These are phyloP conservation scores for Ptychodera flava DNA, from an alignment of 35 echinoderm and acorn worm genomes.

Conservation along the genomic window DNA sequence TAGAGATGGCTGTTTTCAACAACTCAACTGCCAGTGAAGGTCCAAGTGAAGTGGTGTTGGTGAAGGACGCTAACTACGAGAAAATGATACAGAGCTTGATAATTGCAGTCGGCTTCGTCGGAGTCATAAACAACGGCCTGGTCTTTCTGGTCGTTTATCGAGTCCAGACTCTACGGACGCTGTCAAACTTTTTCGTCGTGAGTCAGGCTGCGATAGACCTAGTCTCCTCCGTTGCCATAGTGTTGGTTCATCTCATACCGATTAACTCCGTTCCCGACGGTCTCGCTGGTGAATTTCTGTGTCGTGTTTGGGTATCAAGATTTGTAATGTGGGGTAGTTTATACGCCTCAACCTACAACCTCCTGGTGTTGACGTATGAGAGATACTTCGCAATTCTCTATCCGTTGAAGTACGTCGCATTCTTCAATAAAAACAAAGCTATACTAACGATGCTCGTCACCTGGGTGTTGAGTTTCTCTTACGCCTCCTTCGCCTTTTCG, in stretches of 20 bases:
- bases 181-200: constrained; percentile 42
- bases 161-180: constrained; percentile 28
- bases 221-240: constrained; percentile 17
- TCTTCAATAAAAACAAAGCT: not conserved
- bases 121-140: constrained; percentile 50
- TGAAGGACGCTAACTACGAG: too few species aligned
- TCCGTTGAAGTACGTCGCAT: constrained; percentile 27
- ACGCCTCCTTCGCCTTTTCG: not conserved
- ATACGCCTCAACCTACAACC: constrained; percentile 29
- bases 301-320: constrained; percentile 40
- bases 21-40: too few species aligned
- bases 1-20: too few species aligned
- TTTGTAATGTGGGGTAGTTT: constrained; percentile 36
- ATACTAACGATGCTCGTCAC: not conserved
- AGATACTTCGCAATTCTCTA: constrained; percentile 51
- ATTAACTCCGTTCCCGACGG: constrained; percentile 18
- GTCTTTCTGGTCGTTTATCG: constrained; percentile 49
- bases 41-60: too few species aligned
- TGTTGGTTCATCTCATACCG: constrained; percentile 27
- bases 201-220: constrained; percentile 31
- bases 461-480: not conserved
- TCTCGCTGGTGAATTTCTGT: constrained; percentile 30
- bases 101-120: constrained; percentile 31
- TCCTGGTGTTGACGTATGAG: constrained; percentile 34
- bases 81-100: too few species aligned